Conservation (phyloP, 2,113 vertebrate genomes). For the Archilochus colubris region DNA sequence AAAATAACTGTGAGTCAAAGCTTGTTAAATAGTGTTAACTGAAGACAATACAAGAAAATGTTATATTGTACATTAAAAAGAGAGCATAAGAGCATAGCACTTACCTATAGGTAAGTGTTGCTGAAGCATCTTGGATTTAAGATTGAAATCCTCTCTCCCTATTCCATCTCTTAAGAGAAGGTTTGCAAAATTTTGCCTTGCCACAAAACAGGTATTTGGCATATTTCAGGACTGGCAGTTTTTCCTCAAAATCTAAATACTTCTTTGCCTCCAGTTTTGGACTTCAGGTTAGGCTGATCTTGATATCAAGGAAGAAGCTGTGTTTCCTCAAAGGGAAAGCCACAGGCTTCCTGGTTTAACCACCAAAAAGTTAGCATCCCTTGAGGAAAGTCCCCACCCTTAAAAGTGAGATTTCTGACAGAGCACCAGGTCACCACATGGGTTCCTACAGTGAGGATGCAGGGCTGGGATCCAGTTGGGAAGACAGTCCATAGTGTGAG, state of each 20-base stretch:
- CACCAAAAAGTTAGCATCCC: neutral
- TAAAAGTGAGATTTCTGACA: neutral
- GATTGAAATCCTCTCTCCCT: neutral
- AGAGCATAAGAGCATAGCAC: neutral
- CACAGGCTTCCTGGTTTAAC: neutral
- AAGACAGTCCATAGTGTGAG: neutral
- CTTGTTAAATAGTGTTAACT: neutral
- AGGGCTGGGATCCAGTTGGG: neutral
- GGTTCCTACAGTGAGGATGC: neutral
- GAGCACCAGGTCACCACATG: too few relatives aligned
- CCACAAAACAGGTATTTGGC: neutral
- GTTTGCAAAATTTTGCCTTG: neutral
- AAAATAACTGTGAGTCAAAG: too few relatives aligned
- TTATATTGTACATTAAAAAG: slow-evolving; percentile 8
- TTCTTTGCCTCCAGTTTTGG: neutral
- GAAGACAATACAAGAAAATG: neutral
- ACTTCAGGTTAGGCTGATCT: neutral
- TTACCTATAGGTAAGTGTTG: neutral
- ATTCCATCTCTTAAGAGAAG: neutral
- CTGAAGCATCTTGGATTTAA: neutral
- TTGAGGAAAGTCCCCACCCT: neutral
- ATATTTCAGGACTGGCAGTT: neutral
- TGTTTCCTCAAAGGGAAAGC: neutral
- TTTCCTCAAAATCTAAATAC: neutral
- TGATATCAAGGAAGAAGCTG: neutral